phyloP scores from a whole-genome alignment of 2,888 invertebrate species.

The Lepidochitona cinerea region DNA sequence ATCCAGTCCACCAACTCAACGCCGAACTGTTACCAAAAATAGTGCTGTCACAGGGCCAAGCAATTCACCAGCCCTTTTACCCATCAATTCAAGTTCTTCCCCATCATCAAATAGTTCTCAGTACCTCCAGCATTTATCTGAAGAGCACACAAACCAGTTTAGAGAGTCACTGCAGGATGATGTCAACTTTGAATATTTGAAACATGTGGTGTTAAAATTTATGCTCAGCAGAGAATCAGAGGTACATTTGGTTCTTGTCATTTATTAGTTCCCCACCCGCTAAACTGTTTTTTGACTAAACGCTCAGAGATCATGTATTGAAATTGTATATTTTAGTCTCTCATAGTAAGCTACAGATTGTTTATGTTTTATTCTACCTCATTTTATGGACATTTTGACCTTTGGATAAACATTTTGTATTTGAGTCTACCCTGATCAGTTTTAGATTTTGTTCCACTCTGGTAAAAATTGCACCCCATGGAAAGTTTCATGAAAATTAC shows the following conservation, averaged over 20 bases:
- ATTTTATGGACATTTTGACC: too few species aligned
- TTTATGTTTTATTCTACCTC: too few species aligned
- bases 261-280: background rate
- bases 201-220: slow-evolving; percentile 94
- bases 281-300: background rate
- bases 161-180: slow-evolving; percentile 72
- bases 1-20: slow-evolving; percentile 13
- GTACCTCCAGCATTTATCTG: background rate
- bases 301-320: too few species aligned
- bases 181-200: slow-evolving; percentile 88
- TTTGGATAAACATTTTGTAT: too few species aligned
- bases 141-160: background rate
- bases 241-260: slow-evolving; percentile 65
- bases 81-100: background rate
- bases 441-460: too few species aligned
- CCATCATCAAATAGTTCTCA: background rate
- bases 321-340: too few species aligned
- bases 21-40: background rate
- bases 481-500: too few species aligned
- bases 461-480: too few species aligned
- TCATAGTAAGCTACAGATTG: too few species aligned
- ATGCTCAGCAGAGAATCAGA: slow-evolving; percentile 87
- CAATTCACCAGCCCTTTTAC: slow-evolving; percentile 8
- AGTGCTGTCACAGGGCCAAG: slow-evolving; percentile 8
- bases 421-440: too few species aligned